phyloP scores from a whole-genome alignment of 2,113 vertebrate species.

The Neomonachus schauinslandi region DNA sequence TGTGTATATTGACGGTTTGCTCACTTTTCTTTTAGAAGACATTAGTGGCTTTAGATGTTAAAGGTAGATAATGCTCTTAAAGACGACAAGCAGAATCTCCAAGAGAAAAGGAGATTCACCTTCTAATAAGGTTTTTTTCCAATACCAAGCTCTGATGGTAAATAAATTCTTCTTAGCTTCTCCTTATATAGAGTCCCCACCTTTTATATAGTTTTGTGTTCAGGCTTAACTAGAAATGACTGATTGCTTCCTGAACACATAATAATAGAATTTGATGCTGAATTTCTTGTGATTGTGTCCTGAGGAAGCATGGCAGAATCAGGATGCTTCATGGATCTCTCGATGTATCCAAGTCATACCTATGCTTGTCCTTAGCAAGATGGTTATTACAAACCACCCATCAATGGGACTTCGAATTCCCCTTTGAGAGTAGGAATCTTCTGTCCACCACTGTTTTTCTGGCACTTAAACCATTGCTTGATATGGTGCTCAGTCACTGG shows the following conservation, averaged over 20 bases:
- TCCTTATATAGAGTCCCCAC: neutral
- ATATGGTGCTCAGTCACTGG: neutral
- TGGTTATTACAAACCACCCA: neutral
- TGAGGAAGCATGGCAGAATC: neutral
- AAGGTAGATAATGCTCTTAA: neutral
- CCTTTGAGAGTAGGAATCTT: neutral
- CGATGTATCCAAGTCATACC: neutral
- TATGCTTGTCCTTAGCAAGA: neutral
- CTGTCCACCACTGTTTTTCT: neutral
- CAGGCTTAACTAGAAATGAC: neutral
- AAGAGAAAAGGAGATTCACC: neutral
- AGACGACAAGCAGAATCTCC: neutral
- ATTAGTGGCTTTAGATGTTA: neutral
- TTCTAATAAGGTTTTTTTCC: neutral
- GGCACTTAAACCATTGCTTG: neutral
- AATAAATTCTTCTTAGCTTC: neutral
- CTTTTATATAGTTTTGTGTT: neutral
- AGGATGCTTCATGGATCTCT: neutral
- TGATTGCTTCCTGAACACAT: neutral
- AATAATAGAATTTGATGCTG: neutral
- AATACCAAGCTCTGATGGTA: neutral
- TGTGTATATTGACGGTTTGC: neutral
- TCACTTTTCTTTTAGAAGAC: conserved; percentile 33
- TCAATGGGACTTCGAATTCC: neutral
- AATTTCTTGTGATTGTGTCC: neutral